Evolutionary conservation across 2,888 invertebrate genomes (phyloP), one percentile per base, ranked within the genome.

Genomic region (Bellardia bayeri): DNA sequence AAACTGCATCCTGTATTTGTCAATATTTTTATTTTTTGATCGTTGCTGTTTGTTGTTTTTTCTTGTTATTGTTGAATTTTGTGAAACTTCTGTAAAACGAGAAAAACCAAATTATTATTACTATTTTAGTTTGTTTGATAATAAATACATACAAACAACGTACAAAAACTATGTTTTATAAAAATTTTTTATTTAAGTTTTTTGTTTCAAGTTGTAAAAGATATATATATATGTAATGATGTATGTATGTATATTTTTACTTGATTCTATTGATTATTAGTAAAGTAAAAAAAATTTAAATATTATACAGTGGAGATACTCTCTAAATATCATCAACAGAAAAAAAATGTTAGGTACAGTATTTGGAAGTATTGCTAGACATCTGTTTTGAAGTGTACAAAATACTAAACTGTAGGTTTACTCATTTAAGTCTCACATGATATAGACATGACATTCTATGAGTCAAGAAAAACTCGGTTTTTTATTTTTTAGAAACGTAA

Each of bases 1-100:
- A 69, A 82, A 82, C 79, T 75, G 82, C 79, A 87, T 87, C 85
- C 85, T 75, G 82, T 61, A 71, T 82, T 79, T 87, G 85, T 82
- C 85, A 82, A 85, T 87, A 82, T 79, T 78, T 13, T 78, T 42
- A 40, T 7, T 56, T 54, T 5, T 42, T 40, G n/a, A 16, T 16
- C 7, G 23, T 33, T 54, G 30, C 23, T 75, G 23, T 11, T 33
- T 61, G 45, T 45, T 33, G 9, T 4, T 16, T 45, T 6, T 75
- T 23, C 40, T 58, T 61, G 72, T 66, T 87, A 72, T 74, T 82
- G 75, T 71, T 66, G 51, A 63, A 64, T 79, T 82, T 69, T 68
- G 45, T 63, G 51, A 75, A 69, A 80, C 9, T 66, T 54, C 84
- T 85, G 54, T 14, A 79, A 58, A 78, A n/a, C 23, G 16, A 45